Evolutionary conservation across 1,140 invertebrate species (phyloP).

Genomic region (Gerris buenoi): DNA sequence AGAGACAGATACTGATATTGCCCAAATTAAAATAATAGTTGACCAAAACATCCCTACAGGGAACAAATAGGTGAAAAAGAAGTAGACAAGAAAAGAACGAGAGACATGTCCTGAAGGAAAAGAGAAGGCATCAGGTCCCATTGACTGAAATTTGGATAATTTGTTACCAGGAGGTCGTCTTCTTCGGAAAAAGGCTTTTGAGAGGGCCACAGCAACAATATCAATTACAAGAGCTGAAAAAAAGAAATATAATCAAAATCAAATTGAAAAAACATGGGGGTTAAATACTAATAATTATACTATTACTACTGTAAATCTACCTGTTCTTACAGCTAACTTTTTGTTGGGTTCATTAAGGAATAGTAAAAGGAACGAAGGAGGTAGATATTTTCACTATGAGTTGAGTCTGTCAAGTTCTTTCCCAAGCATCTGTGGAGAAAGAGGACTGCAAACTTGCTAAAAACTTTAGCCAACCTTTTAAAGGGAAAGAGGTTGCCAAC

Average conservation of each 20-base stretch:
- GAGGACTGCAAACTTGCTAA: too few species aligned
- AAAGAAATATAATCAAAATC: not conserved
- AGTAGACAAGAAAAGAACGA: slow-evolving; percentile 58
- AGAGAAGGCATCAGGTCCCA: slow-evolving; percentile 72
- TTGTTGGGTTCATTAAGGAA: too few species aligned
- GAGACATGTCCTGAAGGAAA: slow-evolving; percentile 94
- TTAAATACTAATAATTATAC: too few species aligned
- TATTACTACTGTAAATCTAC: too few species aligned
- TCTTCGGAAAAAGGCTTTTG: slow-evolving; percentile 65
- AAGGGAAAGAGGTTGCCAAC: too few species aligned
- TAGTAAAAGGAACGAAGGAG: too few species aligned
- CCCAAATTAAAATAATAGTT: slow-evolving; percentile 55
- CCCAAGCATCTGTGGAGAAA: too few species aligned
- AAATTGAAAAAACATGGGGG: too few species aligned
- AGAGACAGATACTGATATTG: slow-evolving; percentile 54
- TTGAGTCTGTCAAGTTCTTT: too few species aligned
- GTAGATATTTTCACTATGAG: too few species aligned
- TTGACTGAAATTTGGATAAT: slow-evolving; percentile 41
- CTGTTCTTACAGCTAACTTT: too few species aligned
- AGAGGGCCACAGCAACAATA: slow-evolving; percentile 59
- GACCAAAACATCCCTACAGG: slow-evolving; percentile 39
- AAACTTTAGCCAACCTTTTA: too few species aligned
- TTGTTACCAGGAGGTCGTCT: slow-evolving; percentile 52
- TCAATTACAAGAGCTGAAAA: slow-evolving; percentile 71
- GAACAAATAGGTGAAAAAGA: slow-evolving; percentile 47